Conservation (phyloP, 2,797 vertebrate species). For the Neosilurus hyrtlii region DNA sequence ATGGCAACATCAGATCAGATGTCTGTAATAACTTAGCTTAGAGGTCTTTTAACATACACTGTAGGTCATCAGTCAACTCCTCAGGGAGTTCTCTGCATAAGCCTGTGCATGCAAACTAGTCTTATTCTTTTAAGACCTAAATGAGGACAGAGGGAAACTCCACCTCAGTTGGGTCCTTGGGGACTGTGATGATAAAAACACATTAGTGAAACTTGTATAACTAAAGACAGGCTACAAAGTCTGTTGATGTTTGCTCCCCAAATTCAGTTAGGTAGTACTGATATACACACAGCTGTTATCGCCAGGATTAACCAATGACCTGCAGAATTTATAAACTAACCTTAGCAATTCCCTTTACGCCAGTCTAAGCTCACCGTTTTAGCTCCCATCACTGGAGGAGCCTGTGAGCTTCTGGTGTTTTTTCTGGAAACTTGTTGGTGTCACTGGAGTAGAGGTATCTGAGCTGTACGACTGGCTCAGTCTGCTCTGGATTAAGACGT, state of each 20-base stretch:
- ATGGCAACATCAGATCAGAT: not conserved
- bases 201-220: constrained; percentile 4
- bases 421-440: constrained; percentile 4
- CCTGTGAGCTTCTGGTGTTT: not conserved
- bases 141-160: constrained; percentile 24
- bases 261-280: not conserved
- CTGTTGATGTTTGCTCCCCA: not conserved
- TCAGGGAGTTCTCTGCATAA: constrained; percentile 12
- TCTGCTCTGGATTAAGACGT: constrained; percentile 25
- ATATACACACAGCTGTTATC: not conserved
- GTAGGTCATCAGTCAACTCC: not conserved
- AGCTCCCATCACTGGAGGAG: not conserved
- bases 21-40: not conserved
- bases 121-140: not conserved
- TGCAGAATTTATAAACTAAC: not conserved
- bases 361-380: not conserved
- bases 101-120: constrained; percentile 7
- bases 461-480: not conserved
- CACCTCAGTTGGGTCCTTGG: constrained; percentile 4
- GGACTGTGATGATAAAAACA: constrained; percentile 26
- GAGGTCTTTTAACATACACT: not conserved
- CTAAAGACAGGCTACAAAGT: not conserved
- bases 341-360: not conserved
- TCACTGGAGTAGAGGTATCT: not conserved
- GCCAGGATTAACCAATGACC: not conserved